Evolutionary conservation across 2,888 invertebrate genomes (phyloP).

Genomic region (Euplexia lucipara): DNA sequence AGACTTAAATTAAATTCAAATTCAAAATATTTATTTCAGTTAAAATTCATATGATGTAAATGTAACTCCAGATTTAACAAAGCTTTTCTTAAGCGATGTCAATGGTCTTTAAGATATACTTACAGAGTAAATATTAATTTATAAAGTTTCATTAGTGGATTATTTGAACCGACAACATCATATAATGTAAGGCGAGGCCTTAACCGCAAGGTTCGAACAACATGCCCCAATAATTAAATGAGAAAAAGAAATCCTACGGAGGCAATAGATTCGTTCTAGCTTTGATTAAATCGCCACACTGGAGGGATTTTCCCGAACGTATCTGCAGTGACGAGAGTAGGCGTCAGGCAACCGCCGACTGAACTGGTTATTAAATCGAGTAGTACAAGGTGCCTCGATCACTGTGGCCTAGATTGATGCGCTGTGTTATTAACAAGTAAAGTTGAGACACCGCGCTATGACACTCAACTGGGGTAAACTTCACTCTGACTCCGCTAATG

Average conservation of each 20-base stretch:
- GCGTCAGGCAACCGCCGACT: conserved; percentile 25
- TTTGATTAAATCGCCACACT: conserved; percentile 47
- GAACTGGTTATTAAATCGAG: conserved; percentile 50
- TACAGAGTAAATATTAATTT: no score
- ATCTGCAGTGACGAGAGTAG: conserved; percentile 39
- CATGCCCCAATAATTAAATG: conserved; percentile 26
- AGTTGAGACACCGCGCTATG: conserved; percentile 47
- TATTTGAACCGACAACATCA: no score
- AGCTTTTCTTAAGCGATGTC: no score
- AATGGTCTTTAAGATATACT: no score
- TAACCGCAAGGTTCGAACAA: no score
- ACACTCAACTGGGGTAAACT: conserved; percentile 62
- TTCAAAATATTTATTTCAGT: no score
- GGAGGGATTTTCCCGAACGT: conserved; percentile 38
- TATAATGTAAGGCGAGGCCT: no score
- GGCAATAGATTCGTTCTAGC: conserved; percentile 26
- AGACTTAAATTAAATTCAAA: no score
- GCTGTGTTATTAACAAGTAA: conserved; percentile 55
- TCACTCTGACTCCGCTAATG: conserved; percentile 59
- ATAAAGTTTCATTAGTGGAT: no score
- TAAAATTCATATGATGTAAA: no score
- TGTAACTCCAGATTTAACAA: no score
- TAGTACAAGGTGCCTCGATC: conserved; percentile 51
- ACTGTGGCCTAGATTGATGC: conserved; percentile 54
- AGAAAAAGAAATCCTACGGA: conserved; percentile 9